Base-by-base conservation (phyloP, 1,140 invertebrate species). In the Heliconius hewitsoni region DNA sequence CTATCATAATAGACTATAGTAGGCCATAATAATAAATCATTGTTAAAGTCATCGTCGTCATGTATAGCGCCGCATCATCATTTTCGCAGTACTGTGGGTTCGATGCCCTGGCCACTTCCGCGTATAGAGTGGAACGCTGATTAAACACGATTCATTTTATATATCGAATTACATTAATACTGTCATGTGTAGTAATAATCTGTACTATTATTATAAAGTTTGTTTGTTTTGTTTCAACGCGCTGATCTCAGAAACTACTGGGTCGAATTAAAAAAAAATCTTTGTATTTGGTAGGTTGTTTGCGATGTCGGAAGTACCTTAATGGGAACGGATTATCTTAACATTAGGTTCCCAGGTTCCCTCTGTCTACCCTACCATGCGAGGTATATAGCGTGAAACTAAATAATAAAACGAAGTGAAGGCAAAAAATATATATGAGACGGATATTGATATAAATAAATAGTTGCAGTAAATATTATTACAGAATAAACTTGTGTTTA, bases 41-140 rank as follows among this genome's bases (percentile, higher is more conserved):
- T 66, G 60, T 66, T 39, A 19, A 76, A 70, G 46, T 23, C 50
- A 82, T 78, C 80, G 81, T 77, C 57, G 71, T 55, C 80, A 42
- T 71, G 71, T n/a, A 46, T 73, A 76, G 6, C 30, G 76, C 80
- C 55, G 80, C 66, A 81, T 79, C 75, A 81, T 79, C 75, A 70
- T 57, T 27, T 83, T 83, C 82, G 80, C 77, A 74, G 79, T 84
- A 82, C 60, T 42, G 73, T 76, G 78, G 71, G 84, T 85, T 85
- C 84, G 83, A 84, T 82, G 84, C 78, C 84, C 84, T 70, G 75
- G 34, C 66, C 70, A 77, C 80, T 85, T 84, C 84, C 84, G 81
- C 81, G 81, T 83, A 84, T 82, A 83, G 83, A 70, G 70, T 52
- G 73, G 55, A 74, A 16, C 60, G 74, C 71, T 77, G 81, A 81